These are phyloP conservation scores for Nothobranchius furzeri DNA, from an alignment of 2,113 vertebrate genomes.

Conservation along the genomic window DNA sequence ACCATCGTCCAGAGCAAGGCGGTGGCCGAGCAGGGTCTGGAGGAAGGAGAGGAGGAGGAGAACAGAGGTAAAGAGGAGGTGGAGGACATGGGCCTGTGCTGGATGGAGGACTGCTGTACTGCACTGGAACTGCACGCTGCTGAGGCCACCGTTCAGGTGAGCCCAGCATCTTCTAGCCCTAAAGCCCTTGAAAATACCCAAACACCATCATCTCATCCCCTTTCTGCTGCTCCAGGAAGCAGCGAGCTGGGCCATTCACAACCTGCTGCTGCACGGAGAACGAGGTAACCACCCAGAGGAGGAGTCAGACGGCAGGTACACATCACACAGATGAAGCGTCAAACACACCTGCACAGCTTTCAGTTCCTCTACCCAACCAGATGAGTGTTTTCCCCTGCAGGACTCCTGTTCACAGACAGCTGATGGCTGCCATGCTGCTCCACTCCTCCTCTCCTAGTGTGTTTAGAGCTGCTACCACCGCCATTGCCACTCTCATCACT, in stretches of 20 bases:
- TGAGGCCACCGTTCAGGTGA: conserved; percentile 86
- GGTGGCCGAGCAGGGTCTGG: conserved; percentile 52
- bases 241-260: conserved; percentile 91
- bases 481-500: conserved; percentile 85
- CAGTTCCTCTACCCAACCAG: not conserved
- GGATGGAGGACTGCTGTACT: conserved; percentile 87
- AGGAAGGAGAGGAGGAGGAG: conserved; percentile 81
- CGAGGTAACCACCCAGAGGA: conserved; percentile 79
- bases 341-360: not conserved
- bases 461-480: conserved; percentile 86
- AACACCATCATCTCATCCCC: not conserved
- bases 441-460: conserved; percentile 87
- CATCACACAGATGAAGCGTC: not conserved
- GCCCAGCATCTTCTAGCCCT: not conserved
- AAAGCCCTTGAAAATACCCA: no score
- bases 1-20: conserved; percentile 89
- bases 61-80: conserved; percentile 76
- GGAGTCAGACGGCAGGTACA: conserved; percentile 86
- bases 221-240: conserved; percentile 82
- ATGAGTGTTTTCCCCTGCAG: conserved; percentile 65
- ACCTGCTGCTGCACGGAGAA: conserved; percentile 85
- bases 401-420: conserved; percentile 86
- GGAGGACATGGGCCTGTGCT: conserved; percentile 82
- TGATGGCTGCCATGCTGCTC: conserved; percentile 92
- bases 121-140: conserved; percentile 87